A percentile compares a stretch with the other conserved stretches of the same genome.
These are phyloP conservation scores for Hylaeus volcanicus DNA, from an alignment of 1,140 invertebrate species.

Conservation along the genomic window DNA sequence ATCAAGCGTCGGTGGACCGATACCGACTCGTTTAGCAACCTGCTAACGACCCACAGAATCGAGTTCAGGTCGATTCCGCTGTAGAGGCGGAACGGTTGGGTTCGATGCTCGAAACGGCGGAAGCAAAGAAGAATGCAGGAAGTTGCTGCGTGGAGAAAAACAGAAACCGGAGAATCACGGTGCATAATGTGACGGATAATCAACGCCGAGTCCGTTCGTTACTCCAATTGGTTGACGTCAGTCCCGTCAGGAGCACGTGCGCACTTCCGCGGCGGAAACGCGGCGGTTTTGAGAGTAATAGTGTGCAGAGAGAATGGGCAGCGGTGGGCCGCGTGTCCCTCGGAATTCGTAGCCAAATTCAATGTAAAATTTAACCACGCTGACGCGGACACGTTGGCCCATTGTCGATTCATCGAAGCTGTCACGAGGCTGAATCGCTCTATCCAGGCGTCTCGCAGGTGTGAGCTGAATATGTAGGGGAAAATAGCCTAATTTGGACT, in stretches of 20 bases:
- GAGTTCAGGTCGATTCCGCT: not conserved
- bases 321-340: conserved; percentile 24
- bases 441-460: not conserved
- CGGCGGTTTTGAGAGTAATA: conserved; percentile 35
- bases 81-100: not conserved
- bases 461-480: too few relatives aligned
- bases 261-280: conserved; percentile 55
- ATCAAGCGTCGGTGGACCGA: not conserved
- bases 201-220: conserved; percentile 53
- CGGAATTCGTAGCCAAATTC: not conserved
- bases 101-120: not conserved
- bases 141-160: not conserved
- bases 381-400: conserved; percentile 6
- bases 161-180: conserved; percentile 23
- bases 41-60: conserved; percentile 1
- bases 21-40: conserved; percentile 1
- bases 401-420: not conserved
- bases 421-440: conserved; percentile 13
- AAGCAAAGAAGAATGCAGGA: not conserved
- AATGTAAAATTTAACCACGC: conserved; percentile 26
- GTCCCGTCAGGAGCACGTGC: conserved; percentile 61
- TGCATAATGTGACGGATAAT: conserved; percentile 42
- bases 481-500: too few relatives aligned
- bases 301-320: not conserved
- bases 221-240: conserved; percentile 66